Evolutionary conservation across 2,113 vertebrate genomes (phyloP).

Genomic region (Podarcis raffonei): DNA sequence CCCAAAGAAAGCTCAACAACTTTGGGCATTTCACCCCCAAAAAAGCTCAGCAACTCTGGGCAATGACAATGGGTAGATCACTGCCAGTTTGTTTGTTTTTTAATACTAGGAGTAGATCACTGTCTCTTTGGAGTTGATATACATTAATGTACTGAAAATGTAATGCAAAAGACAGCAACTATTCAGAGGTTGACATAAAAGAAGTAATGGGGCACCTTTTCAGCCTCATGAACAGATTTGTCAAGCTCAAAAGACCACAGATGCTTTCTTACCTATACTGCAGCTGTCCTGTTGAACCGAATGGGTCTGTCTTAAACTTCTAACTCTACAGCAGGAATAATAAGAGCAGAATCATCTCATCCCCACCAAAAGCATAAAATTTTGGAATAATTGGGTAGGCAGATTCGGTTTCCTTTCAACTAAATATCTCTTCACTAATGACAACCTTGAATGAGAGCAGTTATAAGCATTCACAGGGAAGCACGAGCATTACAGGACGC

Average conservation of each 20-base stretch:
- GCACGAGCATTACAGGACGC: conserved; percentile 6
- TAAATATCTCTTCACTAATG: not conserved
- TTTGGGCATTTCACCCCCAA: too few species aligned
- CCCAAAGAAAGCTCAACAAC: too few species aligned
- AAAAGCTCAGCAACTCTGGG: too few species aligned
- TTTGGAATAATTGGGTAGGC: not conserved
- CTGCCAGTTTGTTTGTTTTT: too few species aligned
- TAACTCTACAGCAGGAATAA: not conserved
- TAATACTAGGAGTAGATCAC: too few species aligned
- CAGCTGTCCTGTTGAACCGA: not conserved
- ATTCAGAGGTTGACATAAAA: not conserved
- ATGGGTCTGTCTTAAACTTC: not conserved
- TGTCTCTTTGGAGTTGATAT: not conserved
- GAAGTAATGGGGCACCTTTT: not conserved
- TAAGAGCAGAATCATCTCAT: not conserved
- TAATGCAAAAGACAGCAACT: not conserved
- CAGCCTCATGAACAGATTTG: not conserved
- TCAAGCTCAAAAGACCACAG: not conserved
- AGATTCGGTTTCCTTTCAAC: not conserved
- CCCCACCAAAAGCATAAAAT: not conserved
- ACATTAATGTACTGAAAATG: not conserved
- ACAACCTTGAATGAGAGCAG: not conserved
- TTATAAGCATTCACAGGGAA: conserved; percentile 26
- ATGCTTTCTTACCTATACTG: not conserved
- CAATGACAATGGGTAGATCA: too few species aligned